Base-by-base conservation (phyloP, 2,888 invertebrate genomes). In the Melieria picta region DNA sequence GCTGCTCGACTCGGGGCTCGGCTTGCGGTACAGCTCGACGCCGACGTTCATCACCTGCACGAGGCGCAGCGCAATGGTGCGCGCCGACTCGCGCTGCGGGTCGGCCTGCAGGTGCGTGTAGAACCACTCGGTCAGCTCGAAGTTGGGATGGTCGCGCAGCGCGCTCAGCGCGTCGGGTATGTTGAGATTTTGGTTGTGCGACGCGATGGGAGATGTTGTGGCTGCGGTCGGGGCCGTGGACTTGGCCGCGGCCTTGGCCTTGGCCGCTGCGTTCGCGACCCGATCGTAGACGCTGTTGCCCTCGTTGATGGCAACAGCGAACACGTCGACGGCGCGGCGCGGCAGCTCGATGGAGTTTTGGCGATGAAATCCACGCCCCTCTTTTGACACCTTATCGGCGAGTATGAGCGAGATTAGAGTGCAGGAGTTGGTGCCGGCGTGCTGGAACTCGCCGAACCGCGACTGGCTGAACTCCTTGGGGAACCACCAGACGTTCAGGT, bases 321-420 rank as follows among this genome's bases (percentile, higher is more conserved):
- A 87, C 11, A 89, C 82, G 64, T 87, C 83, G 75, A 89, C 86
- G 55, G 90, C 81, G 46, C 84, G 81, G n/a, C 69, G 68, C n/a
- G 85, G 82, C 69, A 85, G 67, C 4, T 65, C 63, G 10, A 45
- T 30, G 42, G 61, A 52, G n/a, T 64, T 56, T 45, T 72, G 71
- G 13, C 77, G 75, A 73, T 76, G 75, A 63, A 80, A 80, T 56
- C 81, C 80, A 43, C 78, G 66, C 42, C 76, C 74, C 69, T 80
- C 75, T 64, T 81, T 80, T 64, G 82, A 75, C 60, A 88, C 88
- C 77, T 87, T 87, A 65, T 88, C 84, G 46, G 91, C 90, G 72
- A 90, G 84, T 65, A 91, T 84, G 42, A 91, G 82, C 55, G 89
- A 90, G 77, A 91, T 91, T 67, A 91, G 82, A 1, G 91, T 91